Evolutionary conservation across 2,797 vertebrate species (phyloP).

Genomic region (Labroides dimidiatus): DNA sequence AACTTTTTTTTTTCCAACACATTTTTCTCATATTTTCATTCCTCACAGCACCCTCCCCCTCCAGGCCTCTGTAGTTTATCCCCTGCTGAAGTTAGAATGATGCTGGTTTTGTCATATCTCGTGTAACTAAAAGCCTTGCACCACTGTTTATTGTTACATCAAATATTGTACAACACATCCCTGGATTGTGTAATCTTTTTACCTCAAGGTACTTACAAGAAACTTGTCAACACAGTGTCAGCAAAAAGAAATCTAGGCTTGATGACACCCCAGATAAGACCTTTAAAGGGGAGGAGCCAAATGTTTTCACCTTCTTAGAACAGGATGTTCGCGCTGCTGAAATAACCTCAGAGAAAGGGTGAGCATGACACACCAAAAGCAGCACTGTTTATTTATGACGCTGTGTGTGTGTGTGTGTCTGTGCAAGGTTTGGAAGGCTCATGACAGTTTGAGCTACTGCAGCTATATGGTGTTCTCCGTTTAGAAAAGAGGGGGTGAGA

Average conservation of each 20-base stretch:
- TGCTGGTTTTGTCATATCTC: no score
- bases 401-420: neutral
- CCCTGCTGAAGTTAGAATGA: no score
- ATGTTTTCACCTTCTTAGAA: constrained; percentile 5
- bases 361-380: constrained; percentile 12
- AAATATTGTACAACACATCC: neutral
- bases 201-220: neutral
- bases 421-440: constrained; percentile 17
- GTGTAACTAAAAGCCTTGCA: no score
- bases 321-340: constrained; percentile 5
- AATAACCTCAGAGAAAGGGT: constrained; percentile 31
- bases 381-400: constrained; percentile 39
- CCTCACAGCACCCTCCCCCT: no score
- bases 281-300: neutral
- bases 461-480: constrained; percentile 30
- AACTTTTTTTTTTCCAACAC: no score
- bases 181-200: constrained; percentile 1
- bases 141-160: no score
- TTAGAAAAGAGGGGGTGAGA: neutral
- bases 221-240: constrained; percentile 5
- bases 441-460: constrained; percentile 26
- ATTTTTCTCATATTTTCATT: no score
- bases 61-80: no score
- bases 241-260: constrained; percentile 22
- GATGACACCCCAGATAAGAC: constrained; percentile 26